Conservation (phyloP, 2,113 vertebrate species). For the Athene noctua region DNA sequence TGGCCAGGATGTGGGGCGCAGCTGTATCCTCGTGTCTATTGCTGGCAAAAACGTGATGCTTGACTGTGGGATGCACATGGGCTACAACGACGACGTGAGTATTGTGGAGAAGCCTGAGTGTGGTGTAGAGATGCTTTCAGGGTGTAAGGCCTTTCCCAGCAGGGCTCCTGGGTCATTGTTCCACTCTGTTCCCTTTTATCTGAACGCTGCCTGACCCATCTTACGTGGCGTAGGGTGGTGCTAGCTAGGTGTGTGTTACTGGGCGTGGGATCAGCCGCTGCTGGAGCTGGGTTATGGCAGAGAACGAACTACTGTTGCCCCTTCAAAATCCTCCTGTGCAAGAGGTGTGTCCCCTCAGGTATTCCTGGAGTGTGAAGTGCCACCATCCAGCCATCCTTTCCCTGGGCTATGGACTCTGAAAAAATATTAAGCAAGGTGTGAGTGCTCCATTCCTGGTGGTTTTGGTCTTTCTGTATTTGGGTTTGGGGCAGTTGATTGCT, state of each 20-base stretch:
- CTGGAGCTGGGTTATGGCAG: neutral
- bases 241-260: accelerated
- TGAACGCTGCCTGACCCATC: neutral
- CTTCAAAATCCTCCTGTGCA: neutral
- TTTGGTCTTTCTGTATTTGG: neutral
- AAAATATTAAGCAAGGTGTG: neutral
- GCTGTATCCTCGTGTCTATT: slow-evolving; percentile 95
- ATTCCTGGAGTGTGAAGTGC: too few relatives aligned
- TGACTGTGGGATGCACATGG: slow-evolving; percentile 99
- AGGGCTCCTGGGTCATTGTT: neutral
- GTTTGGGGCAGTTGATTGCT: neutral
- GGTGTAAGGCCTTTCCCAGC: neutral
- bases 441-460: neutral
- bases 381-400: neutral
- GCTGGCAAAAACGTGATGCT: slow-evolving; percentile 97
- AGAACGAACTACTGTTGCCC: neutral
- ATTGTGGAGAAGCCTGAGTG: accelerated
- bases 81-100: slow-evolving; percentile 94
- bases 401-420: neutral
- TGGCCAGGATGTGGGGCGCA: slow-evolving; percentile 96
- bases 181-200: neutral
- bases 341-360: accelerated
- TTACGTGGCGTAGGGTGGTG: accelerated
- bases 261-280: accelerated
- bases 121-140: neutral